Base-by-base conservation (phyloP, 2,888 invertebrate genomes). In the Conomelus anceps region DNA sequence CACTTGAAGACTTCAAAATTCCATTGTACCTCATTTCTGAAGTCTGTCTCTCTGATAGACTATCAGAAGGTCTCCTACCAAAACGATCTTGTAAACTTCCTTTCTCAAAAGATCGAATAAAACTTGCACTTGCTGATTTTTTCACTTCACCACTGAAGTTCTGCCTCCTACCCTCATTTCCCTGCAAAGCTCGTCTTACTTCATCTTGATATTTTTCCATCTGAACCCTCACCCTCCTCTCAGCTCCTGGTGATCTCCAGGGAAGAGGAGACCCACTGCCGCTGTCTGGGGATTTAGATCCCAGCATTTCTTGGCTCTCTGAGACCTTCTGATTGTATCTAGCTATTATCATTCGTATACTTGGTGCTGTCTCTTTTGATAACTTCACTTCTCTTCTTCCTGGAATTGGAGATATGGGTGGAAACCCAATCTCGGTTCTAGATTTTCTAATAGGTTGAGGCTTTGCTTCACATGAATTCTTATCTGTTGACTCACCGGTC, bases 341-440 rank as follows among this genome's bases (percentile, higher is more conserved):
- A 86, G 95, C 96, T 92, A 96, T 95, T 96, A 96, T 96, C 89
- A 96, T 94, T 86, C 95, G 93, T 84, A 96, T 96, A 85, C 96
- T 96, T 0, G 96, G 96, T 0, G 90, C 89, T 20, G 90, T 85
- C 84, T 90, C 89, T 84, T 90, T 90, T 1, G 26, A 23, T 26
- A 88, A 87, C 89, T 89, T 88, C 29, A 89, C 86, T 29, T 90
- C 90, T 87, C 34, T 89, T 89, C 88, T 90, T 29, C 89, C 88
- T 88, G 85, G 87, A 26, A 88, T 85, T 34, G 87, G 89, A 0
- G 96, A 96, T 11, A 96, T 92, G 0, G 95, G 95, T 9, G 96
- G 95, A 89, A 94, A 92, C 87, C 90, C 90, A 85, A 89, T 89
- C 34, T 91, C 91, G 9, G 88, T 88, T 23, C 89, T 84, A 13